A percentile compares a stretch with the other conserved stretches of the same genome.
Evolutionary conservation across 2,113 vertebrate genomes (phyloP).

Genomic region (Mola mola): DNA sequence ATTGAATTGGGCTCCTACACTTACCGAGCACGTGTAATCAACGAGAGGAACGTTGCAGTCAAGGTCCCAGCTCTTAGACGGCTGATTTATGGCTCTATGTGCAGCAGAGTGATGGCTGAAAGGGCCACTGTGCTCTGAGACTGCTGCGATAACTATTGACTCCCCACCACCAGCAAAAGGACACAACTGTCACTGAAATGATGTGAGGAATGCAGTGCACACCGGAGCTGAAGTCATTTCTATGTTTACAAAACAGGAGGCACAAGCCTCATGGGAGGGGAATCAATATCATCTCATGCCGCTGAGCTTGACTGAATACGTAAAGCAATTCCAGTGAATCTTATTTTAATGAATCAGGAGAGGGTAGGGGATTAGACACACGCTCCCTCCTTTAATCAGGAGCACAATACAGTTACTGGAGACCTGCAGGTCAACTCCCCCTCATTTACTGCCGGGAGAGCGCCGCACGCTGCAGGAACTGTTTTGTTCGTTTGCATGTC

Average conservation of each 20-base stretch:
- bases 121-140: too few relatives aligned
- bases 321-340: constrained; percentile 35
- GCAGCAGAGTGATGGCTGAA: too few relatives aligned
- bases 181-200: too few relatives aligned
- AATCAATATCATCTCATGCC: constrained; percentile 57
- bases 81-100: constrained; percentile 67
- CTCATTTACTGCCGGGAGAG: constrained; percentile 30
- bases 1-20: constrained; percentile 73
- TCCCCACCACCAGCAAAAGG: not conserved
- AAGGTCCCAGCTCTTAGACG: constrained; percentile 55
- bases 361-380: constrained; percentile 16
- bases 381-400: constrained; percentile 36
- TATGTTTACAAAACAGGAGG: constrained; percentile 32
- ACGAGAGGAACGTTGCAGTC: constrained; percentile 52
- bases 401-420: constrained; percentile 16
- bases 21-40: constrained; percentile 67
- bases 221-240: constrained; percentile 4
- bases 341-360: constrained; percentile 49
- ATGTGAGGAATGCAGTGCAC: too few relatives aligned
- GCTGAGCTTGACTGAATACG: constrained; percentile 23
- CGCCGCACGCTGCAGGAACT: too few relatives aligned
- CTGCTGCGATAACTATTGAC: too few relatives aligned
- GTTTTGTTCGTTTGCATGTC: constrained; percentile 28
- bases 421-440: constrained; percentile 31
- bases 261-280: constrained; percentile 14